Base-by-base conservation (phyloP, 2,797 vertebrate genomes). In the Pelodytes ibericus region DNA sequence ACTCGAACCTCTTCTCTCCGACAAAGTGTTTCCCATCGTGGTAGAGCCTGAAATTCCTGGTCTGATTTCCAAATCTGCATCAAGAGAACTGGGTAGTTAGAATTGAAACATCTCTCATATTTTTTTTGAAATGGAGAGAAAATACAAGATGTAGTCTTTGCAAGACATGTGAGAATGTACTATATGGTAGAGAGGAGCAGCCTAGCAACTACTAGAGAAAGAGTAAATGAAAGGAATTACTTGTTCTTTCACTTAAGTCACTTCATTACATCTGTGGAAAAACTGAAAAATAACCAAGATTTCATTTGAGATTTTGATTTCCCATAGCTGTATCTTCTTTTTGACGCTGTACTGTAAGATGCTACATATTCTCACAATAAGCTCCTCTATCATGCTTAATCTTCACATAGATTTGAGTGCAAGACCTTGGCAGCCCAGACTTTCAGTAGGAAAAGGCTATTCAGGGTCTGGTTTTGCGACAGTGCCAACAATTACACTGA, bases 11-110 rank as follows among this genome's bases (percentile, higher is more conserved):
- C 87, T 95, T 95, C 88, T 95, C 94, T 86, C 97, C 98, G 47
- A 99, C 98, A 91, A 99, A 99, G 90, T 99, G 98, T 82, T 99
- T 99, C 84, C 98, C 98, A 82, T 99, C 98, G 81, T 99, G 95
- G 90, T 98, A 99, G 74, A 99, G 97, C 72, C 97, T 96, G 89
- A 99, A 99, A 91, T 99, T 99, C 90, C 95, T 95, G 33, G 97
- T 95, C 84, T 95, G 94, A 90, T 94, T 98, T 85, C 98, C 97
- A 89, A 99, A 99, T 89, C 98, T 99, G 87, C 86, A 85, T 90
- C 88, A 91, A 89, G 84, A 53, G 2, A 53, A 1, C 3, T 22
- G 3, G 20, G 49, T 9, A 24, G 18, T 22, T 20, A 53, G 7
- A 22, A 24, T 16, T 8, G 2, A 9, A 44, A 44, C 11, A 16